These are phyloP conservation scores for Trigoniulus corallinus DNA, from an alignment of 1,140 invertebrate genomes.

Conservation along the genomic window DNA sequence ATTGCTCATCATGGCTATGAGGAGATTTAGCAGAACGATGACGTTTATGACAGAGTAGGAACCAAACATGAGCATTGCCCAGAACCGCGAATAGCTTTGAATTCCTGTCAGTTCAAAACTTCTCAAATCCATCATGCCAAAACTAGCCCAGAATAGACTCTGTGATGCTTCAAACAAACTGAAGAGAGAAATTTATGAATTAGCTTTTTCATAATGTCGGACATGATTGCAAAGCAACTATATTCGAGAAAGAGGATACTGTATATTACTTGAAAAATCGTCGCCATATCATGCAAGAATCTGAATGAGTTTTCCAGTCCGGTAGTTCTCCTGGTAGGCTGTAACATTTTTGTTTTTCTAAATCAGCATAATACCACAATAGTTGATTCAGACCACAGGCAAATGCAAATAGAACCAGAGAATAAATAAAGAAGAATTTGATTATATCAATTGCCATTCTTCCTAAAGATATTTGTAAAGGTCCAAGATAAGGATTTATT, in stretches of 20 bases:
- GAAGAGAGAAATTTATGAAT: no score
- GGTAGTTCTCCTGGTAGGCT: constrained; percentile 44
- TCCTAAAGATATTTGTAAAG: constrained; percentile 70
- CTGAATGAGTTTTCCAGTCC: constrained; percentile 58
- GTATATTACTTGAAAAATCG: constrained; percentile 57
- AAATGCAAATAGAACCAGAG: constrained; percentile 73
- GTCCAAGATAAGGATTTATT: constrained; percentile 83
- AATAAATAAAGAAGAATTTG: constrained; percentile 86
- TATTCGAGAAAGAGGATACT: no score
- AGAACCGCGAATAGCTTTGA: constrained; percentile 72
- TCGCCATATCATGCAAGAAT: constrained; percentile 67
- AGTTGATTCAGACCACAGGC: constrained; percentile 84
- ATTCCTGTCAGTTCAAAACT: constrained; percentile 70
- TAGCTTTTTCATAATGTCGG: no score
- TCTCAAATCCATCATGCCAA: constrained; percentile 72
- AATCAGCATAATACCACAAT: constrained; percentile 87
- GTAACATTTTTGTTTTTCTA: constrained; percentile 69
- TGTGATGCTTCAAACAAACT: constrained; percentile 87
- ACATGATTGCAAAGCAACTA: no score
- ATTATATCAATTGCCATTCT: constrained; percentile 86
- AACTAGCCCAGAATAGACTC: constrained; percentile 85
- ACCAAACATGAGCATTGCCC: constrained; percentile 72
- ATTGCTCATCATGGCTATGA: constrained; percentile 94
- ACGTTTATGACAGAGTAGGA: constrained; percentile 81
- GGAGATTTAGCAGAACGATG: constrained; percentile 80